phyloP scores from a whole-genome alignment of 2,113 vertebrate species.

The Oryzias woworae region DNA sequence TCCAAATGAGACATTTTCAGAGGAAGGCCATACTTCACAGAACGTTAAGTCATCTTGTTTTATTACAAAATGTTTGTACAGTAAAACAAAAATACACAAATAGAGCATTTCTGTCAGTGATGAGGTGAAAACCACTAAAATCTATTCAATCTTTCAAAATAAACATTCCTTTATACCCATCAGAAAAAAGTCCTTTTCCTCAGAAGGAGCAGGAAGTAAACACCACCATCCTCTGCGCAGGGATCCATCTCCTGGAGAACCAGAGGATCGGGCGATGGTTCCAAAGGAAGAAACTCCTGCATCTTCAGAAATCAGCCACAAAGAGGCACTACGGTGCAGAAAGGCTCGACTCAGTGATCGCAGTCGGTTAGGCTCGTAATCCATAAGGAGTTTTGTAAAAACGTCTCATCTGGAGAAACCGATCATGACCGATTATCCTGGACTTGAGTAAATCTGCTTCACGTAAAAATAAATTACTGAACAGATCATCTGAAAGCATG shows the following conservation, averaged over 20 bases:
- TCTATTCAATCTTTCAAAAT: conserved; percentile 27
- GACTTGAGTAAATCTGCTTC: no score
- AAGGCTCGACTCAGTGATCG: conserved; percentile 46
- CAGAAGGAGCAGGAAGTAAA: not conserved
- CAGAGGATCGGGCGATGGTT: not conserved
- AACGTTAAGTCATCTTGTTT: conserved; percentile 48
- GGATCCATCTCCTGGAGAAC: conserved; percentile 25
- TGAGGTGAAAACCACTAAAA: conserved; percentile 43
- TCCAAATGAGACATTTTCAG: conserved; percentile 49
- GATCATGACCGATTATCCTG: not conserved
- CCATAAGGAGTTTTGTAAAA: conserved; percentile 3
- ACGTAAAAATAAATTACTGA: no score
- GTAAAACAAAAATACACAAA: conserved; percentile 67
- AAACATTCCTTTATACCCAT: conserved; percentile 9
- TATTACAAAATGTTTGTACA: conserved; percentile 77
- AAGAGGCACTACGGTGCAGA: conserved; percentile 68
- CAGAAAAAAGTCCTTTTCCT: not conserved
- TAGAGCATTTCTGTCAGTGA: conserved; percentile 49
- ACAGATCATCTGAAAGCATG: no score
- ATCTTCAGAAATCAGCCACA: conserved; percentile 30
- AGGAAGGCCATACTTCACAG: conserved; percentile 23
- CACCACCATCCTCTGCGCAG: not conserved
- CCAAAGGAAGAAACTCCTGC: conserved; percentile 13
- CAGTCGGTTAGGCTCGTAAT: conserved; percentile 39
- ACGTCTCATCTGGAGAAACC: conserved; percentile 28